These are phyloP conservation scores for Pardosa pseudoannulata DNA, from an alignment of 2,888 invertebrate genomes.

Conservation along the genomic window DNA sequence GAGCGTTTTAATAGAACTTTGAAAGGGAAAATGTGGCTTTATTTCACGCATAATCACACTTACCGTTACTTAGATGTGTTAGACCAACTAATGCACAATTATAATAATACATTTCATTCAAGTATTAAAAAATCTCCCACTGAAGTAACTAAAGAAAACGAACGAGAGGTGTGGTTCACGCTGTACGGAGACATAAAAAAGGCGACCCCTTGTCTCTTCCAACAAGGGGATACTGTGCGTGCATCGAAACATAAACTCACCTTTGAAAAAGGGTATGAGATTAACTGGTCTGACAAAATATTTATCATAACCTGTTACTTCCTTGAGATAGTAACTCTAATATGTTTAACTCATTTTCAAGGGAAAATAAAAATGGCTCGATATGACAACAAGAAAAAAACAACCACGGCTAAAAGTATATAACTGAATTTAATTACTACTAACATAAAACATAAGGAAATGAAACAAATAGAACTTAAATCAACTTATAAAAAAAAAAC, in stretches of 20 bases:
- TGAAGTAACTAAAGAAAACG: background rate
- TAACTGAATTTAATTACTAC: no score
- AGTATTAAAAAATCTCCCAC: conserved; percentile 12
- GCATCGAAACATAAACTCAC: conserved; percentile 33
- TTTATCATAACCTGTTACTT: conserved; percentile 29
- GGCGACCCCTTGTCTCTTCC: background rate
- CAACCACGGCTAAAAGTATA: no score
- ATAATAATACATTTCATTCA: conserved; percentile 40
- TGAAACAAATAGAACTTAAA: no score
- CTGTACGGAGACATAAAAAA: background rate
- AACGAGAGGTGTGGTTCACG: background rate
- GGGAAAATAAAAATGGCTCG: no score
- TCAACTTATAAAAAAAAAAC: no score
- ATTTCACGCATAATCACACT: conserved; percentile 60
- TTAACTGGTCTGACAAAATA: conserved; percentile 39
- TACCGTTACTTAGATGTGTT: conserved; percentile 15
- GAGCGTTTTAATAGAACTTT: conserved; percentile 76
- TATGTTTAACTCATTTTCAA: no score
- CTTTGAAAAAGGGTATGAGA: conserved; percentile 30
- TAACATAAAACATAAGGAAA: no score
- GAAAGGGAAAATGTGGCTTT: conserved; percentile 72
- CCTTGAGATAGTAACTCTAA: no score
- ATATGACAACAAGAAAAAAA: no score
- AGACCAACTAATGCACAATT: conserved; percentile 20
- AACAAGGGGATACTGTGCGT: conserved; percentile 45